Evolutionary conservation across 2,888 invertebrate genomes (phyloP), one percentile per base, ranked within the genome.

Genomic region (Orthosia gothica): DNA sequence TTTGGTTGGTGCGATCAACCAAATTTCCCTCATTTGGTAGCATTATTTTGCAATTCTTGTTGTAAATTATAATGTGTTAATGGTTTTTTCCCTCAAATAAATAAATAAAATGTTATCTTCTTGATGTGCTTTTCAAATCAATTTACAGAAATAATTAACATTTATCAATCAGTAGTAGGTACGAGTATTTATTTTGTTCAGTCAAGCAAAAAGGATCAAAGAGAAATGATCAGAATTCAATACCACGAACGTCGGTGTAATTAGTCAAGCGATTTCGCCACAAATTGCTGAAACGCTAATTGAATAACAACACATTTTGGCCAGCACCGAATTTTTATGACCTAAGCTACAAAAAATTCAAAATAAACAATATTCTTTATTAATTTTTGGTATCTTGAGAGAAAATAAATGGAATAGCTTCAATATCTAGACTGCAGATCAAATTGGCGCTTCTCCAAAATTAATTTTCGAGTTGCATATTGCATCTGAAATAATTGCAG

Each of bases 271-370:
- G 72, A 71, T 76, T 72, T 72, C 20, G 49, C 26, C 40, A 62
- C 79, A 79, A 79, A 76, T 76, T 79, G 61, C 76, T 61, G 59
- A 55, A 79, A 71, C 59, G 54, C 9, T 45, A 15, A 57, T 72
- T 20, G 73, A 79, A 76, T 79, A 61, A 16, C 73, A 72, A 79
- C 18, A 55, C 13, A 13, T 23, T 61, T 72, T 57, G 13, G 16
- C 45, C 50, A 50, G 26, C 18, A 13, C 20, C 13, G 49, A 32
- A 45, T 23, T 55, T 79, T 65, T 45, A 20, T 40, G 1, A 40
- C 12, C 9, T 49, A 13, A 49, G 11, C n/a, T n/a, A 49, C 23
- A 2, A 49, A 76, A 74, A 13, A 5, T 47, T 7, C n/a, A 18
- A 73, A 49, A n/a, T 23, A 12, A 32, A 50, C 20, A 20, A 59